These are phyloP conservation scores for Gavialis gangeticus DNA, from an alignment of 2,113 vertebrate species.

Conservation along the genomic window DNA sequence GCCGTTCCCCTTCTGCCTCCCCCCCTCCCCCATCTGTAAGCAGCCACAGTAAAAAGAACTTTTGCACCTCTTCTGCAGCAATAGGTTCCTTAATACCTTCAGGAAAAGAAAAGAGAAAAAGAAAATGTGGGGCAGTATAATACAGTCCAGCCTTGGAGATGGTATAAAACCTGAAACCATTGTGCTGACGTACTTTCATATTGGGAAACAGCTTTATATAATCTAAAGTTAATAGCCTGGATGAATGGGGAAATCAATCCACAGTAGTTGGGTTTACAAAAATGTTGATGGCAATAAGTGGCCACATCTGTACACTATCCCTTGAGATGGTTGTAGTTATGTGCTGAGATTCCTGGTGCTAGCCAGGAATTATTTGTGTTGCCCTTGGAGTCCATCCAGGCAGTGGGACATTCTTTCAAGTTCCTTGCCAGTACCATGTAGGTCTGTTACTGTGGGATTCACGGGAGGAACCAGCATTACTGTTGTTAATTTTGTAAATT, in stretches of 20 bases:
- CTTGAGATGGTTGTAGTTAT: slow-evolving; percentile 25
- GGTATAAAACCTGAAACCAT: not conserved
- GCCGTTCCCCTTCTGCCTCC: no score
- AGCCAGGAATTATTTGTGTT: slow-evolving; percentile 39
- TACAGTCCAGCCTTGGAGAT: not conserved
- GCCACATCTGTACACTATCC: not conserved
- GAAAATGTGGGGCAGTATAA: not conserved
- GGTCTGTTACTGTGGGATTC: not conserved
- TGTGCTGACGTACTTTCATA: not conserved
- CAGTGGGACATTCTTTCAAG: slow-evolving; percentile 10
- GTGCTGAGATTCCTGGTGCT: slow-evolving; percentile 33
- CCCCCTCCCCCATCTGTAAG: no score
- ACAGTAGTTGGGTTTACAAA: not conserved
- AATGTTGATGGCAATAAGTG: not conserved
- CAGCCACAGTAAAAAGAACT: not conserved
- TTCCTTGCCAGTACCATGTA: slow-evolving; percentile 41
- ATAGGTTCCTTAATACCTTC: not conserved
- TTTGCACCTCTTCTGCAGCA: not conserved
- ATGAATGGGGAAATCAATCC: not conserved
- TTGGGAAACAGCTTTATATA: not conserved
- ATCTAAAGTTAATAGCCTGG: not conserved
- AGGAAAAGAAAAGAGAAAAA: not conserved
- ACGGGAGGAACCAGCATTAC: not conserved
- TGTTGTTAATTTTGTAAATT: slow-evolving; percentile 51
- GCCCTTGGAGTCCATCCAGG: not conserved